These are phyloP conservation scores for Euwallacea fornicatus DNA, from an alignment of 1,140 invertebrate species.

Conservation along the genomic window DNA sequence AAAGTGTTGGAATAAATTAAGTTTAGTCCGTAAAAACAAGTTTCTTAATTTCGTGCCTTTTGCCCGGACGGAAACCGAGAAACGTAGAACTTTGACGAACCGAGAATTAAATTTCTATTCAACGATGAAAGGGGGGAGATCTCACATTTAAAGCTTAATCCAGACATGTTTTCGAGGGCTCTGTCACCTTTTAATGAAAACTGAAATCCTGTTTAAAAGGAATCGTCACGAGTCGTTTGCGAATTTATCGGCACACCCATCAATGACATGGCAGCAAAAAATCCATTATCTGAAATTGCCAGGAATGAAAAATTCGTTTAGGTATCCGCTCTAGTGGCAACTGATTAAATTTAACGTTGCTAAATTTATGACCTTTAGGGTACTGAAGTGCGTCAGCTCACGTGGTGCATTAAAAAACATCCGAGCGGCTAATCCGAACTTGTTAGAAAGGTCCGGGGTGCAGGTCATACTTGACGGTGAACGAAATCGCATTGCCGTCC, in stretches of 20 bases:
- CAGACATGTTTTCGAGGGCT: background rate
- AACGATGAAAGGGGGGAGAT: too few species aligned
- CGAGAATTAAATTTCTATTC: too few species aligned
- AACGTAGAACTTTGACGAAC: too few species aligned
- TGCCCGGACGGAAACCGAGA: too few species aligned
- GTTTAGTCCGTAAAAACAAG: background rate
- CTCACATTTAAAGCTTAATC: too few species aligned
- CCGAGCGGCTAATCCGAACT: too few species aligned
- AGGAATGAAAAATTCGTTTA: conserved; percentile 9
- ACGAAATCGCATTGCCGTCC: too few species aligned
- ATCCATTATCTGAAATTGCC: conserved; percentile 15
- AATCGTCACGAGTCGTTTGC: background rate
- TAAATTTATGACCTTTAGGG: conserved; percentile 1
- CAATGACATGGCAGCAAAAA: conserved; percentile 12
- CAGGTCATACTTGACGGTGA: too few species aligned
- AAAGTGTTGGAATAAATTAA: conserved; percentile 2
- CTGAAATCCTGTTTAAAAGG: conserved; percentile 11
- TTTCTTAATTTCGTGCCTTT: background rate
- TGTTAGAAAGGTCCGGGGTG: too few species aligned
- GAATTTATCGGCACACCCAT: conserved; percentile 7
- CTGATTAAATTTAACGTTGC: conserved; percentile 6
- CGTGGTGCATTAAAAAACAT: too few species aligned
- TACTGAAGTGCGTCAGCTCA: too few species aligned
- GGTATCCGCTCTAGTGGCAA: conserved; percentile 7
- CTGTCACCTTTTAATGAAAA: conserved; percentile 11